Conservation (phyloP, 2,888 invertebrate species). For the Ceramica pisi region DNA sequence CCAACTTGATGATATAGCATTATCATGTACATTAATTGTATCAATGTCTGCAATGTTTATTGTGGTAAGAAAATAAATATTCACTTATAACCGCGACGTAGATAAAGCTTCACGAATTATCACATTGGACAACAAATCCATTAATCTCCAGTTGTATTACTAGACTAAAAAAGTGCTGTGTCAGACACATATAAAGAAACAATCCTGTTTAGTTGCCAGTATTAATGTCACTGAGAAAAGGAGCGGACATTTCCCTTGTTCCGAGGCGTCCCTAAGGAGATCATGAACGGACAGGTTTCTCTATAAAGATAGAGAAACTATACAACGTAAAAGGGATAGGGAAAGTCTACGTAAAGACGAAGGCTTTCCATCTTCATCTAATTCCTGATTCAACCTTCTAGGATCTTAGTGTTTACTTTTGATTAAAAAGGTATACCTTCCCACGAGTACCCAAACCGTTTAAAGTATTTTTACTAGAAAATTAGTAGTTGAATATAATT, state of each 20-base stretch:
- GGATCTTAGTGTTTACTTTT: not conserved
- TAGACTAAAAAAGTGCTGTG: not conserved
- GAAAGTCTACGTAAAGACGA: too few species aligned
- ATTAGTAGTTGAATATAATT: too few species aligned
- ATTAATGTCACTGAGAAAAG: slow-evolving; percentile 10
- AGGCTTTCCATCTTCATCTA: slow-evolving; percentile 20
- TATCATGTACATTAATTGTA: too few species aligned
- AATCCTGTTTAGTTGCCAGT: slow-evolving; percentile 13
- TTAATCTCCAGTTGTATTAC: not conserved
- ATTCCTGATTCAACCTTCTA: not conserved
- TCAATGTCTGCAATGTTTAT: too few species aligned
- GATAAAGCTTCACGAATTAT: too few species aligned
- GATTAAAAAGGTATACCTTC: not conserved
- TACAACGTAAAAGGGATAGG: too few species aligned
- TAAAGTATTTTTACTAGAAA: too few species aligned
- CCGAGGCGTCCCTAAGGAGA: slow-evolving; percentile 14
- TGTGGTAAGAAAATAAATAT: too few species aligned
- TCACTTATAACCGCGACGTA: too few species aligned
- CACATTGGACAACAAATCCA: too few species aligned
- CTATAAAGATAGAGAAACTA: too few species aligned
- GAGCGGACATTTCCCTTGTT: not conserved
- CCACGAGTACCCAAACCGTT: not conserved
- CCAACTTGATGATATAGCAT: too few species aligned
- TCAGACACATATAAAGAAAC: not conserved
- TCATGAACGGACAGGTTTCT: slow-evolving; percentile 9